Conservation (phyloP, 2,797 vertebrate species). For the Champsocephalus gunnari region DNA sequence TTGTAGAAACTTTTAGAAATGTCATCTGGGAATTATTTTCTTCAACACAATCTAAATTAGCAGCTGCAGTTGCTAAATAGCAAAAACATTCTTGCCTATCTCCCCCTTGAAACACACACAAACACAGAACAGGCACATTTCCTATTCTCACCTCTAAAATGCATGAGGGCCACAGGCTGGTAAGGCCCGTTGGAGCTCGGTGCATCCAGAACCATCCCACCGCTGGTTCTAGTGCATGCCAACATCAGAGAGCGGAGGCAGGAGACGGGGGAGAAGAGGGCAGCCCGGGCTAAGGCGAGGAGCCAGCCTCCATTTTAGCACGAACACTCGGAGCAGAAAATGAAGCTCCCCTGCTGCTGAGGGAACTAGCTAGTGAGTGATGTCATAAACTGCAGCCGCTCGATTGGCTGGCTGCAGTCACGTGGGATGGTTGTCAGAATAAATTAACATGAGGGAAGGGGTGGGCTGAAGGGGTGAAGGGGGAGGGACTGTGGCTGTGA, state of each 20-base stretch:
- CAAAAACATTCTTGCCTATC: slow-evolving; percentile 50
- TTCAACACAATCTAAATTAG: slow-evolving; percentile 19
- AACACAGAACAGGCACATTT: slow-evolving; percentile 55
- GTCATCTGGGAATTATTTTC: slow-evolving; percentile 14
- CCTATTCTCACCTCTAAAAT: slow-evolving; percentile 94
- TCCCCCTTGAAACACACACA: slow-evolving; percentile 44
- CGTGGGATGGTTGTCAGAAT: slow-evolving; percentile 88
- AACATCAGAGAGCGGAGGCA: slow-evolving; percentile 90
- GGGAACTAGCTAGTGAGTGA: slow-evolving; percentile 95
- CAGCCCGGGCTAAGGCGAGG: slow-evolving; percentile 88
- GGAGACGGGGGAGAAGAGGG: slow-evolving; percentile 73
- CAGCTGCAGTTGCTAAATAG: slow-evolving; percentile 46
- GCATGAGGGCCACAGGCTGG: slow-evolving; percentile 94
- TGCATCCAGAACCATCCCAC: slow-evolving; percentile 96
- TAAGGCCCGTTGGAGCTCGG: slow-evolving; percentile 94
- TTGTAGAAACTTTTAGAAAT: slow-evolving; percentile 43
- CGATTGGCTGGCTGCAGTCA: slow-evolving; percentile 88
- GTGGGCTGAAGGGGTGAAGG: slow-evolving; percentile 56
- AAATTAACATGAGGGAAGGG: slow-evolving; percentile 85
- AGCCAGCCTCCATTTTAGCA: slow-evolving; percentile 99
- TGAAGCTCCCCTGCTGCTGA: slow-evolving; percentile 97
- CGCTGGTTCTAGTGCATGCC: slow-evolving; percentile 93
- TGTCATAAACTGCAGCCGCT: slow-evolving; percentile 87
- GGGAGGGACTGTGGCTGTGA: slow-evolving; percentile 68
- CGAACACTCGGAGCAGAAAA: slow-evolving; percentile 92